Evolutionary conservation across 2,113 vertebrate species (phyloP).

Genomic region (Gorilla gorilla): DNA sequence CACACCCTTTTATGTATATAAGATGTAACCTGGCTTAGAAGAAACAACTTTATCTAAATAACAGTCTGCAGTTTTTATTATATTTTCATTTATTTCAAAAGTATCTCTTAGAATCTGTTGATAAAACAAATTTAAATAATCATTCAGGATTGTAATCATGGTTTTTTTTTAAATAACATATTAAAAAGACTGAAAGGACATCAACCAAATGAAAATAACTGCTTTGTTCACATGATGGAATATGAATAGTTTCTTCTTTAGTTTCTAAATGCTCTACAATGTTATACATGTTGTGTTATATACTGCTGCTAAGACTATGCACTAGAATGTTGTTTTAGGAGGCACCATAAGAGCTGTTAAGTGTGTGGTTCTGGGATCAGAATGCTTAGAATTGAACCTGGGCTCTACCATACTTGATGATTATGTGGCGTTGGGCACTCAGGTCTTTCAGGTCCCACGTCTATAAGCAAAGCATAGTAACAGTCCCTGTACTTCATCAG

Average conservation of each 20-base stretch:
- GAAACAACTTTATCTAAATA: constrained; percentile 7
- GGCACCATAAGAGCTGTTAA: not conserved
- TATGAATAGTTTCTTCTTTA: not conserved
- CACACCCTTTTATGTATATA: not conserved
- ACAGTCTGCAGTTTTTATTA: not conserved
- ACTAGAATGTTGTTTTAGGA: not conserved
- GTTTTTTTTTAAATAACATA: not conserved
- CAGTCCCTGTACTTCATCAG: not conserved
- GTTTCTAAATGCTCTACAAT: not conserved
- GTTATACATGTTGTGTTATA: fast-evolving
- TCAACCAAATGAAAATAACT: not conserved
- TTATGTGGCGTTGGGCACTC: not conserved
- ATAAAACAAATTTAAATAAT: constrained; percentile 21
- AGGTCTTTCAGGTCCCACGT: not conserved
- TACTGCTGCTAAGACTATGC: not conserved
- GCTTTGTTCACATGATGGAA: not conserved
- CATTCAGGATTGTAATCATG: not conserved
- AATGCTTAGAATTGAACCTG: not conserved
- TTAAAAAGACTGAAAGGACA: not conserved
- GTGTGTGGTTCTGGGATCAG: not conserved
- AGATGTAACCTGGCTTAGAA: not conserved
- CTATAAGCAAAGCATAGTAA: not conserved
- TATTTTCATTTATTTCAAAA: constrained; percentile 48
- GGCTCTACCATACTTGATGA: not conserved
- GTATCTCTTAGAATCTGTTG: not conserved